A percentile compares a stretch with the other conserved stretches of the same genome.
phyloP scores from a whole-genome alignment of 2,888 invertebrate species.

The Pachycephus smyrnensis region DNA sequence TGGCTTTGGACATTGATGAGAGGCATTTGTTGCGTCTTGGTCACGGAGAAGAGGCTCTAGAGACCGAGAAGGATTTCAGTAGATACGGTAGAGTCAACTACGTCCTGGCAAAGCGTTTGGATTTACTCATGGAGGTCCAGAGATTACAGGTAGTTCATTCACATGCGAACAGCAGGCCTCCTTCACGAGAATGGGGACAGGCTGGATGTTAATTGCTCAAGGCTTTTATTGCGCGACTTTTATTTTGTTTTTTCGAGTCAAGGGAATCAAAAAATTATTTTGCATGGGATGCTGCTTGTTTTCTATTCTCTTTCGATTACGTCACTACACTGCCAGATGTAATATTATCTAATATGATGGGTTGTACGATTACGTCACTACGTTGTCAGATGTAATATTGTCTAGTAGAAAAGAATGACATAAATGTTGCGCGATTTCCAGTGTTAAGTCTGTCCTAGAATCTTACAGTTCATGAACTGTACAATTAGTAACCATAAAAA shows the following conservation, averaged over 20 bases:
- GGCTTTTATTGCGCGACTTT: background rate
- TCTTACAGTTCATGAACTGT: background rate
- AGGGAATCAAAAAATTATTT: background rate
- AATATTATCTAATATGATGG: background rate
- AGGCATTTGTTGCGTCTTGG: constrained; percentile 97
- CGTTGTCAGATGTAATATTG: background rate
- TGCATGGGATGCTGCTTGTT: background rate
- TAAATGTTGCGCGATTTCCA: too few species aligned
- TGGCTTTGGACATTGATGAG: constrained; percentile 97
- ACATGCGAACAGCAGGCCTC: background rate
- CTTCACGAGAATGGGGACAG: background rate
- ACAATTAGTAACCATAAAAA: background rate
- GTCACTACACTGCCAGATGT: background rate
- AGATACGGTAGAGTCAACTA: constrained; percentile 98
- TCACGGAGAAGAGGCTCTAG: constrained; percentile 97
- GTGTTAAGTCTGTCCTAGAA: background rate
- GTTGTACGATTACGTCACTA: background rate
- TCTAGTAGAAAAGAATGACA: background rate
- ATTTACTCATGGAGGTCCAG: constrained; percentile 88
- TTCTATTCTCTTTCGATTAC: background rate
- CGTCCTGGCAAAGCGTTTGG: constrained; percentile 92
- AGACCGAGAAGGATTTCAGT: constrained; percentile 99
- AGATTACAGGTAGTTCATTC: constrained; percentile 74
- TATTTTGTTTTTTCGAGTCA: background rate
- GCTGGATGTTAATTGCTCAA: background rate